Conservation (phyloP, 2,113 vertebrate species). For the Tinamus guttatus region DNA sequence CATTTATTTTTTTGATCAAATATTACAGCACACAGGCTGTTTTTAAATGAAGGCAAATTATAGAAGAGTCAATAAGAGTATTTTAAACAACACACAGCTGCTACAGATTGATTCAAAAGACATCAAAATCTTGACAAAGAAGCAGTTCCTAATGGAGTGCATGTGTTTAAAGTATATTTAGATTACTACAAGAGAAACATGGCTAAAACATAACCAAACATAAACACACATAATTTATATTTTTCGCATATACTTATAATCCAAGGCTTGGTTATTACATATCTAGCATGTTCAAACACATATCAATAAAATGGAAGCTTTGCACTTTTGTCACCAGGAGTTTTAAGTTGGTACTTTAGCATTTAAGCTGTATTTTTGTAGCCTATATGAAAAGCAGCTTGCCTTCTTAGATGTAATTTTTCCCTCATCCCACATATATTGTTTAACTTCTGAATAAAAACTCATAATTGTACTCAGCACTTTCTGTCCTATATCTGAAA, state of each 20-base stretch:
- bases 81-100: constrained; percentile 69
- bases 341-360: constrained; percentile 71
- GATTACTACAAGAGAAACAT: neutral
- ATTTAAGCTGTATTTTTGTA: neutral
- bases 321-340: constrained; percentile 70
- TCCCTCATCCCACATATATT: neutral
- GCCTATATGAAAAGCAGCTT: constrained; percentile 5
- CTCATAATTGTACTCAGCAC: neutral
- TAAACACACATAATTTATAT: neutral
- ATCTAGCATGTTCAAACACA: constrained; percentile 78
- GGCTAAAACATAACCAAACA: neutral
- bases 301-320: constrained; percentile 76
- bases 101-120: constrained; percentile 53
- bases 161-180: neutral
- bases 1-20: constrained; percentile 78
- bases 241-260: neutral
- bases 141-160: constrained; percentile 22
- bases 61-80: constrained; percentile 69
- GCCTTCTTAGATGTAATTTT: neutral
- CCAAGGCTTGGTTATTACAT: constrained; percentile 67
- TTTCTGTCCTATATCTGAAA: neutral
- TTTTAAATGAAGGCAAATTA: constrained; percentile 79
- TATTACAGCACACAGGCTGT: constrained; percentile 73
- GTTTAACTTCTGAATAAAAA: constrained; percentile 26
- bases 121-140: constrained; percentile 65